A percentile compares a stretch with the other conserved stretches of the same genome.
These are phyloP conservation scores for Lasioglossum calceatum DNA, from an alignment of 2,888 invertebrate genomes.

Conservation along the genomic window DNA sequence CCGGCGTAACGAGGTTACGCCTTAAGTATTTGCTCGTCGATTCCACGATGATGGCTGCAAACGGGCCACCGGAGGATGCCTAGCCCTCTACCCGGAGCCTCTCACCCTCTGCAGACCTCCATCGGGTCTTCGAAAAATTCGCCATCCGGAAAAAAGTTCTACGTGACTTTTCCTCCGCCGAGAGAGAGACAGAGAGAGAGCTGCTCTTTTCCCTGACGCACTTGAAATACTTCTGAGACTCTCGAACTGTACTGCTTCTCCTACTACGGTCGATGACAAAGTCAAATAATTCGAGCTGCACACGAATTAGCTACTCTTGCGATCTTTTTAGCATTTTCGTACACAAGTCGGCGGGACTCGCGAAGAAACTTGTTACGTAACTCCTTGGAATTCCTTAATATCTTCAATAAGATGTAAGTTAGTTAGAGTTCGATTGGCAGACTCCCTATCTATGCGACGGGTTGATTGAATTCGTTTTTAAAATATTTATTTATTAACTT, in stretches of 20 bases:
- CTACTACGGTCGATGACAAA: not conserved
- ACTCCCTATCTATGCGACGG: no score
- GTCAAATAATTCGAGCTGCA: not conserved
- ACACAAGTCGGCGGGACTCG: not conserved
- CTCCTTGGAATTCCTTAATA: not conserved
- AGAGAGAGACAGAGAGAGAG: not conserved
- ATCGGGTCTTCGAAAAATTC: constrained; percentile 65
- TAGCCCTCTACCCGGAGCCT: constrained; percentile 19
- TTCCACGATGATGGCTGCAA: constrained; percentile 67
- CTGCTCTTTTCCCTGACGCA: not conserved
- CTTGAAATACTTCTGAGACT: not conserved
- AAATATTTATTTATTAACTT: no score
- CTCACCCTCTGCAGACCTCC: constrained; percentile 32
- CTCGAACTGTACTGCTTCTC: not conserved
- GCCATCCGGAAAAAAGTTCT: constrained; percentile 60
- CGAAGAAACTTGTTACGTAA: not conserved
- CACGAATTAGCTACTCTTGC: not conserved
- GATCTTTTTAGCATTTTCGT: not conserved
- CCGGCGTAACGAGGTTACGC: constrained; percentile 79
- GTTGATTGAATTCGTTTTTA: not conserved
- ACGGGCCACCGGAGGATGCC: not conserved
- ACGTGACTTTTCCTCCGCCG: constrained; percentile 63
- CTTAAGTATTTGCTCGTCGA: constrained; percentile 79
- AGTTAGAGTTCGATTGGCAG: no score
- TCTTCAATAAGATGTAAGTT: not conserved